Evolutionary conservation across 1,140 invertebrate species (phyloP).

Genomic region (Drosophila parabipectinata): DNA sequence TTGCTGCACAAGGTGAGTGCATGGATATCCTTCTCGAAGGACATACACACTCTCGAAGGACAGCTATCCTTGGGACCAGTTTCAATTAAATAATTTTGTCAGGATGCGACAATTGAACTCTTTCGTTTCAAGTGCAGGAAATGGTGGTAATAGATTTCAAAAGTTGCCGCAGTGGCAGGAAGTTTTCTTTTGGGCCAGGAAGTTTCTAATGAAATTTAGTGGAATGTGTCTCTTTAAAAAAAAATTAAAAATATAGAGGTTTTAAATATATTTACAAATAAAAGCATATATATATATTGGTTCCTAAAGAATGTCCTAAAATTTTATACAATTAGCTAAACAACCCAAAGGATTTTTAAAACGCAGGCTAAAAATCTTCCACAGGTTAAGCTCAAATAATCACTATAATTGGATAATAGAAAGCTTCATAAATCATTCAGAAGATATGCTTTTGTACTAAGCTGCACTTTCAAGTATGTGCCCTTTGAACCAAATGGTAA

Average conservation of each 20-base stretch:
- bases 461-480: constrained; percentile 1
- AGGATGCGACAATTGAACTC: constrained; percentile 26
- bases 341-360: background rate
- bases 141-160: background rate
- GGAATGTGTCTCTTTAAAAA: background rate
- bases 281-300: no score
- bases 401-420: constrained; percentile 12
- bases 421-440: background rate
- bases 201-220: background rate
- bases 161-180: background rate
- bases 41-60: no score
- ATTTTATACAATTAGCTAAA: no score
- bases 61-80: background rate
- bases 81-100: background rate
- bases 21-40: background rate
- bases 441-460: background rate
- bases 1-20: constrained; percentile 84
- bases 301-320: no score
- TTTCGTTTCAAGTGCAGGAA: constrained; percentile 22
- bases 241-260: background rate
- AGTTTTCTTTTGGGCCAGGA: background rate
- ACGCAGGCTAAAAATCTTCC: background rate
- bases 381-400: background rate
- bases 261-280: no score
- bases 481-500: background rate